These are phyloP conservation scores for Pseudolaguvia tuberculata DNA, from an alignment of 2,113 vertebrate species.

Conservation along the genomic window DNA sequence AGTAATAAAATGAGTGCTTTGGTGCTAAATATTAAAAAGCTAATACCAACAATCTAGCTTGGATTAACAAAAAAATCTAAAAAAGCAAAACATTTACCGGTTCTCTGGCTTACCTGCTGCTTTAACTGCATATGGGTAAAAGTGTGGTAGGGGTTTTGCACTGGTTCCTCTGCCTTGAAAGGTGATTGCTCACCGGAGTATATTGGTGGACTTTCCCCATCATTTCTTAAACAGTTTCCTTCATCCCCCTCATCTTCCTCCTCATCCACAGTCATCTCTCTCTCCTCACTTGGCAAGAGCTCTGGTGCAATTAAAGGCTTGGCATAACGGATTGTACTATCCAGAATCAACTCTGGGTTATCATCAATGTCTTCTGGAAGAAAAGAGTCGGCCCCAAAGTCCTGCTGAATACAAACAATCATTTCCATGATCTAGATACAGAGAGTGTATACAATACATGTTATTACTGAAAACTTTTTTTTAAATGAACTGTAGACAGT, in stretches of 20 bases:
- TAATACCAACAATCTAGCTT: too few species aligned
- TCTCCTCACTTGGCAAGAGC: constrained; percentile 44
- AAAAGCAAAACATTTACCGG: not conserved
- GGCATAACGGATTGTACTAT: constrained; percentile 65
- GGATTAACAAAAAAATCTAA: too few species aligned
- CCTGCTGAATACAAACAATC: constrained; percentile 41
- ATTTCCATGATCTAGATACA: not conserved
- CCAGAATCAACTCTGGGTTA: constrained; percentile 72
- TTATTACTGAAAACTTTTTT: too few species aligned
- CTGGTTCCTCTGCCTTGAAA: constrained; percentile 12
- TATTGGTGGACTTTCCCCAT: constrained; percentile 14
- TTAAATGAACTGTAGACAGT: too few species aligned
- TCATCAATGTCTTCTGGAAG: constrained; percentile 64
- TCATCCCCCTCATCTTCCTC: constrained; percentile 30
- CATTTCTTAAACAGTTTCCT: constrained; percentile 28
- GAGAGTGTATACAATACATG: too few species aligned
- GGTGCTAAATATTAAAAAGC: too few species aligned
- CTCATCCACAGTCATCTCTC: constrained; percentile 80
- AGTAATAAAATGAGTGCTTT: too few species aligned
- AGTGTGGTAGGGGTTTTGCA: constrained; percentile 17
- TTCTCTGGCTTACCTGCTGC: constrained; percentile 30
- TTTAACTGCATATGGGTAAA: not conserved
- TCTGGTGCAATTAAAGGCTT: constrained; percentile 38
- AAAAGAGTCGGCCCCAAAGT: constrained; percentile 40
- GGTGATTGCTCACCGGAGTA: constrained; percentile 12